Evolutionary conservation across 2,113 vertebrate species (phyloP).

Genomic region (Eulemur rufifrons): DNA sequence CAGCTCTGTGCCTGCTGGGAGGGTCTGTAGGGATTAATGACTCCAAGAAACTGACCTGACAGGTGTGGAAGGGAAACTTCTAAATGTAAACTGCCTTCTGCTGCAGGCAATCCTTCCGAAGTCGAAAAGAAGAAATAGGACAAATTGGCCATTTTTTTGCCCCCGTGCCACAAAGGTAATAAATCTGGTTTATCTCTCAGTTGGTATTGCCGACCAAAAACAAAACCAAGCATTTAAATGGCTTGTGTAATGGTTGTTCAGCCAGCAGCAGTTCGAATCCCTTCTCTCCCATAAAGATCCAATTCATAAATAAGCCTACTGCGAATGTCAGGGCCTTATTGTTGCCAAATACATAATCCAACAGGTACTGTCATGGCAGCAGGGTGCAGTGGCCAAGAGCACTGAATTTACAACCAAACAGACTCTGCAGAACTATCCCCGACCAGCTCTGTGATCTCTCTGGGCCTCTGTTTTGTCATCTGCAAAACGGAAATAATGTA

Average conservation of each 20-base stretch:
- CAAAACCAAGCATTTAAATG: neutral
- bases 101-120: neutral
- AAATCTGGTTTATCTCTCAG: slow-evolving; percentile 40
- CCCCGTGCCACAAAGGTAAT: neutral
- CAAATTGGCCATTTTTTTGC: slow-evolving; percentile 34
- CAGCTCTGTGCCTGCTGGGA: neutral
- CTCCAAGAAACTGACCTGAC: slow-evolving; percentile 4
- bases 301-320: neutral
- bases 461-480: neutral
- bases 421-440: neutral
- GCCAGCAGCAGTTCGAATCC: neutral
- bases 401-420: neutral
- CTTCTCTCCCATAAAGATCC: neutral
- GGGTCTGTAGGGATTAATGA: slow-evolving; percentile 6
- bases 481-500: neutral
- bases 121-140: slow-evolving; percentile 27
- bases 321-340: neutral
- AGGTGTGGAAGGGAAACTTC: slow-evolving; percentile 45
- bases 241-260: neutral
- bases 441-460: neutral
- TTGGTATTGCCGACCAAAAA: neutral
- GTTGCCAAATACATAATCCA: neutral
- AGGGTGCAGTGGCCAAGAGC: neutral
- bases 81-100: slow-evolving; percentile 45
- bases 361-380: neutral